Percentiles rank a stretch among this genome's conserved stretches.
Conservation (phyloP, 2,888 invertebrate species). For the Nomada lathburiana region DNA sequence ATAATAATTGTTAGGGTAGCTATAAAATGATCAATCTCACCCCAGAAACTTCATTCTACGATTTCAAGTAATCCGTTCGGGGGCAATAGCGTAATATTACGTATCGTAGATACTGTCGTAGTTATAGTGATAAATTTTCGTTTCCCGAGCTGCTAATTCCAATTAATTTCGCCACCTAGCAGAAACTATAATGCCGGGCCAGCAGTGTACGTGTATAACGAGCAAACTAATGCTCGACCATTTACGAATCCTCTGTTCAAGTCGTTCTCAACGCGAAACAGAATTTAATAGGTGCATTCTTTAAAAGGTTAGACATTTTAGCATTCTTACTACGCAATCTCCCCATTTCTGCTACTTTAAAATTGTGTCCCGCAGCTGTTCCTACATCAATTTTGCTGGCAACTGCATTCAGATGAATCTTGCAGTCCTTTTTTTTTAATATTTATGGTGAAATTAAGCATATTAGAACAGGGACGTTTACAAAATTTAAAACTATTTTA, state of each 20-base stretch:
- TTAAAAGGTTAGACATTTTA: constrained; percentile 20
- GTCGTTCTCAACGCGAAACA: constrained; percentile 1
- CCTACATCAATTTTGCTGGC: no score
- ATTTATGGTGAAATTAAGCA: no score
- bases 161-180: constrained; percentile 22
- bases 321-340: neutral
- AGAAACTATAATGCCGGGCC: constrained; percentile 13
- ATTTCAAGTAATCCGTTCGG: neutral
- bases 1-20: neutral
- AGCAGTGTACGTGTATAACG: neutral
- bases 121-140: constrained; percentile 17
- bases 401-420: no score
- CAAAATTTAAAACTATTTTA: neutral
- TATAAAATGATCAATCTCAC: neutral
- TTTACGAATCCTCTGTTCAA: constrained; percentile 1
- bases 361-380: neutral
- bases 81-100: neutral
- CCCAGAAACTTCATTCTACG: neutral
- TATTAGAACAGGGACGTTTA: no score
- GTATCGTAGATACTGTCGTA: neutral
- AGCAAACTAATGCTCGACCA: constrained; percentile 23
- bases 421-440: no score
- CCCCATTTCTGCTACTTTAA: neutral
- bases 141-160: constrained; percentile 19
- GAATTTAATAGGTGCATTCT: constrained; percentile 13